Percentiles rank a stretch among this genome's conserved stretches.
These are phyloP conservation scores for Rambutsinella grinnellia DNA, from an alignment of 2,888 invertebrate genomes.

Conservation along the genomic window DNA sequence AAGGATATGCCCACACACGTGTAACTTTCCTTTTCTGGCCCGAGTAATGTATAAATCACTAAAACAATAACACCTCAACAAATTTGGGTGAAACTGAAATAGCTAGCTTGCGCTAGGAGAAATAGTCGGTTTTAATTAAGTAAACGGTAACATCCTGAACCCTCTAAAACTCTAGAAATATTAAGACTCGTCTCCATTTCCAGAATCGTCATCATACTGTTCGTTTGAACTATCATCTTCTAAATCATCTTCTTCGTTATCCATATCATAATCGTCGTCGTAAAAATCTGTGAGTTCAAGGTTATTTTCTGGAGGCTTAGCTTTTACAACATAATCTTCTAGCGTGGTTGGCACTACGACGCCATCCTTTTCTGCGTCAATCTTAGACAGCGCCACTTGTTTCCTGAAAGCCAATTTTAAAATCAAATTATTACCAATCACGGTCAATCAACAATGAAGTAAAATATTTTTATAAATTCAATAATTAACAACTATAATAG, in stretches of 20 bases:
- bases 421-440: conserved; percentile 8
- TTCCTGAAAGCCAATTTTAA: conserved; percentile 85
- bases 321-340: conserved; percentile 97
- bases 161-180: conserved; percentile 40
- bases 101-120: conserved; percentile 13
- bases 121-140: conserved; percentile 29
- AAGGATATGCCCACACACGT: conserved; percentile 24
- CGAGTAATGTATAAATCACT: conserved; percentile 11
- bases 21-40: conserved; percentile 26
- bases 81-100: conserved; percentile 6
- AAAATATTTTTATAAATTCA: not conserved
- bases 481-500: too few relatives aligned
- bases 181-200: conserved; percentile 66
- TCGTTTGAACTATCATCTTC: conserved; percentile 67
- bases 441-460: not conserved
- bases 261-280: conserved; percentile 92
- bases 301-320: conserved; percentile 86
- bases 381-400: conserved; percentile 95
- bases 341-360: conserved; percentile 96
- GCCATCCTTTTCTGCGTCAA: conserved; percentile 96
- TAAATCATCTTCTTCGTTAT: conserved; percentile 72
- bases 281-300: conserved; percentile 96
- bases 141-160: conserved; percentile 50
- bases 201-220: conserved; percentile 67
- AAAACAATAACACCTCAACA: conserved; percentile 16